phyloP scores from a whole-genome alignment of 1,140 invertebrate species.

The Lordiphosa stackelbergi region DNA sequence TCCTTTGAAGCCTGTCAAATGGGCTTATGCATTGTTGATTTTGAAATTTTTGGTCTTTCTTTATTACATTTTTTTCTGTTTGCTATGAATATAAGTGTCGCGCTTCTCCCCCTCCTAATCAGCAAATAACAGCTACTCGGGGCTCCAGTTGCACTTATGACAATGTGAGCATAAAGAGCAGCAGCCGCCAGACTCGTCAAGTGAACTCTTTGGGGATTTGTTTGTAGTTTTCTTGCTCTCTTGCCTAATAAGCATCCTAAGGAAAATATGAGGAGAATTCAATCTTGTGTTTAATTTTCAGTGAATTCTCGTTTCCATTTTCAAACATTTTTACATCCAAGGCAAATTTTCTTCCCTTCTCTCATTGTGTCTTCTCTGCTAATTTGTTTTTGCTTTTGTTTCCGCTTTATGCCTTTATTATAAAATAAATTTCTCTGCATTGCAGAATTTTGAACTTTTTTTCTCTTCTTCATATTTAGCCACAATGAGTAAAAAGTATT shows the following conservation, averaged over 20 bases:
- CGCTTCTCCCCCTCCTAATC: conserved; percentile 48
- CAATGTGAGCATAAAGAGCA: conserved; percentile 34
- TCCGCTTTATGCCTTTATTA: conserved; percentile 20
- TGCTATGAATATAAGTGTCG: background rate
- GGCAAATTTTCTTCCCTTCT: conserved; percentile 13
- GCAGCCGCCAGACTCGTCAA: conserved; percentile 42
- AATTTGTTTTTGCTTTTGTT: conserved; percentile 45
- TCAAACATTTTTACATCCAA: conserved; percentile 17
- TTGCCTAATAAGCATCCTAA: conserved; percentile 68
- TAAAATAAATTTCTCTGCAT: conserved; percentile 65
- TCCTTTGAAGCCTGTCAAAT: conserved; percentile 36
- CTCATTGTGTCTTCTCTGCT: conserved; percentile 27
- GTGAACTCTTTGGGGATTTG: conserved; percentile 50
- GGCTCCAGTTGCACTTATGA: conserved; percentile 69
- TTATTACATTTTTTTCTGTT: conserved; percentile 36
- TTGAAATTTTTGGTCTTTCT: conserved; percentile 9
- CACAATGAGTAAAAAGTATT: conserved; percentile 40
- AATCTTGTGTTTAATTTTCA: conserved; percentile 74
- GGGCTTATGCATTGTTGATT: conserved; percentile 60
- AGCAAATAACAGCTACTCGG: conserved; percentile 49
- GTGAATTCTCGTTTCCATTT: conserved; percentile 59
- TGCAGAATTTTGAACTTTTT: conserved; percentile 31
- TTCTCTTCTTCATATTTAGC: conserved; percentile 8
- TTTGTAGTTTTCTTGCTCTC: conserved; percentile 16
- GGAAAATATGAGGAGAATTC: conserved; percentile 74